These are phyloP conservation scores for Marmota monax DNA, from an alignment of 2,113 vertebrate genomes.

Conservation along the genomic window DNA sequence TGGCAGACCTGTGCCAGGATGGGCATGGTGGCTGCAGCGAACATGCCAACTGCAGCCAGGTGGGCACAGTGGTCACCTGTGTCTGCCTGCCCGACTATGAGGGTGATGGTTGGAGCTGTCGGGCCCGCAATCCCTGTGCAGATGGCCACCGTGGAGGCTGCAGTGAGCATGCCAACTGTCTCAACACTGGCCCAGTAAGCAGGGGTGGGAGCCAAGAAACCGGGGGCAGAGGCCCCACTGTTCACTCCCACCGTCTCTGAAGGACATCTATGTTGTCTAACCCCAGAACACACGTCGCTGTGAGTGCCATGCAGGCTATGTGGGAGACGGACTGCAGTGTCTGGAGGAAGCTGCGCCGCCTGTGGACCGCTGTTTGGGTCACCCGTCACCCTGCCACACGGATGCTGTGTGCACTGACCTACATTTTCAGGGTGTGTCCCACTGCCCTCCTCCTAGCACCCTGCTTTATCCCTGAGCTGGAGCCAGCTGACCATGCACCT, in stretches of 20 bases:
- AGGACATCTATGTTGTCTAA: neutral
- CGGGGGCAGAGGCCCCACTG: neutral
- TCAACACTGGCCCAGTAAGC: conserved; percentile 93
- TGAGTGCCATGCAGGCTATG: conserved; percentile 91
- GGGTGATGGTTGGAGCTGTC: conserved; percentile 92
- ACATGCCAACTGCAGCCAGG: conserved; percentile 91
- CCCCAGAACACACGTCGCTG: conserved; percentile 93
- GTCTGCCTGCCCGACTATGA: conserved; percentile 88
- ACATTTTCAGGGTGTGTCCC: conserved; percentile 93
- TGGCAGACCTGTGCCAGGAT: conserved; percentile 89
- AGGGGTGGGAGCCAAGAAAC: neutral
- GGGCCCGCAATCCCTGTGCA: conserved; percentile 90
- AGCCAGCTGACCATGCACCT: accelerated
- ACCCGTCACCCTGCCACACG: conserved; percentile 91
- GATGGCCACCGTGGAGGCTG: conserved; percentile 90
- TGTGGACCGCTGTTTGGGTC: conserved; percentile 92
- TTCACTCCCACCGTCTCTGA: accelerated
- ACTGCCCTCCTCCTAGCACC: accelerated
- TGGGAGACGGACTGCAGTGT: conserved; percentile 95
- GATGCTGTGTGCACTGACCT: conserved; percentile 93
- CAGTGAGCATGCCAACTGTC: conserved; percentile 93
- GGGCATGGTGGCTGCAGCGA: conserved; percentile 91
- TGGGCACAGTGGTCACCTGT: conserved; percentile 87
- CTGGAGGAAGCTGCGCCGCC: conserved; percentile 90
- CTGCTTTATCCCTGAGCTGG: accelerated